A percentile compares a stretch with the other conserved stretches of the same genome.
Evolutionary conservation across 1,140 invertebrate genomes (phyloP).

Genomic region (Cotesia glomerata): DNA sequence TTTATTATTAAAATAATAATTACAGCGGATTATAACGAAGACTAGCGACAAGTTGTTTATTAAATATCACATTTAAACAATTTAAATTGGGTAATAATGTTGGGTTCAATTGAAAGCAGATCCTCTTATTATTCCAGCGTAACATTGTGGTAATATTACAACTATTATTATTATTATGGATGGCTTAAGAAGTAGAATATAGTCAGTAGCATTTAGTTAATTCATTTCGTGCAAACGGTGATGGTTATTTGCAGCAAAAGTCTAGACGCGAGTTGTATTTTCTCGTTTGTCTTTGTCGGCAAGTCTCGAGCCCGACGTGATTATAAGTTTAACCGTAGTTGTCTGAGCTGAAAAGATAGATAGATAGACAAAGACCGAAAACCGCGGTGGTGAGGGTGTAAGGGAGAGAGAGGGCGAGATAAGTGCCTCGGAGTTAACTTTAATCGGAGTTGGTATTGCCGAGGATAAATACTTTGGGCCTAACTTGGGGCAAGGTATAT

Average conservation of each 20-base stretch:
- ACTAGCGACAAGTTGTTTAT: too few relatives aligned
- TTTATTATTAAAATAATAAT: too few relatives aligned
- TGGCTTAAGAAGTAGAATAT: too few relatives aligned
- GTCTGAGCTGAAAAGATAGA: neutral
- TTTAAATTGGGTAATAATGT: neutral
- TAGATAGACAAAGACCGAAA: too few relatives aligned
- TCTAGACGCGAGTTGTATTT: too few relatives aligned
- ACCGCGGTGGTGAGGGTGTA: neutral
- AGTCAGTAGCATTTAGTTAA: neutral
- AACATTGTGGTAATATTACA: slow-evolving; percentile 7
- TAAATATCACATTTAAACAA: too few relatives aligned
- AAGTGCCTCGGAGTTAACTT: slow-evolving; percentile 3
- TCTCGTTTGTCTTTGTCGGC: neutral
- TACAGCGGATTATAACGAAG: too few relatives aligned
- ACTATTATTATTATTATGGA: too few relatives aligned
- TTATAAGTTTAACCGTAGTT: neutral
- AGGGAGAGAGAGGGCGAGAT: too few relatives aligned
- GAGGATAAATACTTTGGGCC: slow-evolving; percentile 26
- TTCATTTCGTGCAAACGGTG: neutral
- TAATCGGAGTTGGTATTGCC: slow-evolving; percentile 25
- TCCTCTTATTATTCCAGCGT: neutral
- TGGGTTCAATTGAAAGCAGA: too few relatives aligned
- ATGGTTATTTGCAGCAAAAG: neutral
- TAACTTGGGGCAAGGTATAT: neutral
- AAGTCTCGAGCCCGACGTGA: neutral